A percentile compares a stretch with the other conserved stretches of the same genome.
These are phyloP conservation scores for Distichodus sexfasciatus DNA, from an alignment of 2,797 vertebrate species.

Conservation along the genomic window DNA sequence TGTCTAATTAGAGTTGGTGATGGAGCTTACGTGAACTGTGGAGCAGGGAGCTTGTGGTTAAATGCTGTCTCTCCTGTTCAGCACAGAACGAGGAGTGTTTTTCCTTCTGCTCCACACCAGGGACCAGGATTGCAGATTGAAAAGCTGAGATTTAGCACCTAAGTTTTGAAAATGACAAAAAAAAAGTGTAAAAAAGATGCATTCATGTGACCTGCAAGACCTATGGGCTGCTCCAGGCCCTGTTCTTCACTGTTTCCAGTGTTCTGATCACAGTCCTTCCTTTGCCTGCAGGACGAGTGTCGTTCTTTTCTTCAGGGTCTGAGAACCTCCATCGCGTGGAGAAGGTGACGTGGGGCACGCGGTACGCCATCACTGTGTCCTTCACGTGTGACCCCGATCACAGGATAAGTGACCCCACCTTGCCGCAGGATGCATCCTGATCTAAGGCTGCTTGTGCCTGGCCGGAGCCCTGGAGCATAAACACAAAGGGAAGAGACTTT, in stretches of 20 bases:
- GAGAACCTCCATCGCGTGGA: slow-evolving; percentile 96
- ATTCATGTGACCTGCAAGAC: not conserved
- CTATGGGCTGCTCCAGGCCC: not conserved
- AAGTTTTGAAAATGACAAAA: not conserved
- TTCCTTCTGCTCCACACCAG: not conserved
- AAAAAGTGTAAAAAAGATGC: not conserved
- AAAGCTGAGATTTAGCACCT: not conserved
- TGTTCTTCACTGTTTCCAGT: no score
- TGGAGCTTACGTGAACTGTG: not conserved
- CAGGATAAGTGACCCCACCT: slow-evolving; percentile 79
- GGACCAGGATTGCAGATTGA: no score
- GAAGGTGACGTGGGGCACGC: slow-evolving; percentile 62
- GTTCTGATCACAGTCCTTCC: slow-evolving; percentile 15
- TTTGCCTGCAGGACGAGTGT: slow-evolving; percentile 81
- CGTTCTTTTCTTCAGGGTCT: slow-evolving; percentile 93
- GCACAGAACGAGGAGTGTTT: not conserved
- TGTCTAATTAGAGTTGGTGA: not conserved
- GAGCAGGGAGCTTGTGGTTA: not conserved
- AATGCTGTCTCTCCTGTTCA: not conserved
- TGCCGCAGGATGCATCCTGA: slow-evolving; percentile 56
- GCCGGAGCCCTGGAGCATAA: slow-evolving; percentile 53
- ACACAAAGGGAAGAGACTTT: slow-evolving; percentile 4
- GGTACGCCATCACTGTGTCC: slow-evolving; percentile 80
- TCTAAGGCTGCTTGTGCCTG: slow-evolving; percentile 35
- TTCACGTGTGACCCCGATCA: slow-evolving; percentile 90